Evolutionary conservation across 2,113 vertebrate species (phyloP), one percentile per base, ranked within the genome.

Genomic region (Salminus brasiliensis): DNA sequence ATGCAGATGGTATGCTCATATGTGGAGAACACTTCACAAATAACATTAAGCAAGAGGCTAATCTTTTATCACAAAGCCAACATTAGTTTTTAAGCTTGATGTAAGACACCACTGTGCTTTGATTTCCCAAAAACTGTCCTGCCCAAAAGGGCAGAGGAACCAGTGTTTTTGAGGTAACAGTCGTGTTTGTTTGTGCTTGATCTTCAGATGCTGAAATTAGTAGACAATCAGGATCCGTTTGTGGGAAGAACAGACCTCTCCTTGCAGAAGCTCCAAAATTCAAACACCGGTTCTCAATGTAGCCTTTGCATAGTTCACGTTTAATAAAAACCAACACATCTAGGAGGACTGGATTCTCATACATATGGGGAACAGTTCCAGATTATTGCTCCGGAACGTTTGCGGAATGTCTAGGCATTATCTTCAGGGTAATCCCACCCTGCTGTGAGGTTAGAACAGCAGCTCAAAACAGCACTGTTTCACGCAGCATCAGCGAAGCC

Each of bases 251-350:
- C 36, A 39, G 34, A 27, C 62, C 12, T 60, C 27, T 6, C 27
- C 18, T 66, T 39, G 8, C 32, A 36, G 62, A 39, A 66, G 34
- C 29, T 43, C 55, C 63, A 55, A 67, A n/a, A 15, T 34, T 55
- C 16, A 72, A n/a, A 52, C 25, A 13, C 29, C 27, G 34, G 23
- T 21, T 69, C 52, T 70, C 47, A 6, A 57, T 36, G 63, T 62
- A 36, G 47, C 34, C 27, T 66, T 81, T 73, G 69, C 74, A 73
- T 68, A 73, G 39, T 10, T 66, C 72, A 34, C 32, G 68, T 63
- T 41, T 62, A 16, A 63, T 34, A 34, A 59, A n/a, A 18, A 66
- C 47, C 49, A 55, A 23, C 36, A 7, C 6, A 11, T 75, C 45
- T 30, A 52, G 12, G 23, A 52, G 6, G 25, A 29, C 39, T 63